These are phyloP conservation scores for Bombus fervidus DNA, from an alignment of 1,140 invertebrate species.

Conservation along the genomic window DNA sequence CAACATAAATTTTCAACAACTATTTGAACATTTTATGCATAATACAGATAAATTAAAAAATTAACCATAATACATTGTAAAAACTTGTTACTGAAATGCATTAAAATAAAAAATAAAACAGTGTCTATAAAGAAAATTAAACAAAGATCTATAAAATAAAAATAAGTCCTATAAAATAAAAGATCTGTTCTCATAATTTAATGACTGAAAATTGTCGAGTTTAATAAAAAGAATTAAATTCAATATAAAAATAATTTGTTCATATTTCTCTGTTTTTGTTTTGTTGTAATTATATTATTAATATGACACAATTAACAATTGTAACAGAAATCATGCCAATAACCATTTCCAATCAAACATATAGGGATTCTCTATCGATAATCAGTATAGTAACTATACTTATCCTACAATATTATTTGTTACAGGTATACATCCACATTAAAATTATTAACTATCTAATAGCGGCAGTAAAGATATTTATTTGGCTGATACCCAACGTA, in stretches of 20 bases:
- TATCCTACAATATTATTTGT: background rate
- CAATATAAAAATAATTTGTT: background rate
- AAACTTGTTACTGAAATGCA: background rate
- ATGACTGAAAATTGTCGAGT: background rate
- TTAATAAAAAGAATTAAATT: background rate
- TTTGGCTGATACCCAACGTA: constrained; percentile 15
- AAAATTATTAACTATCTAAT: constrained; percentile 45
- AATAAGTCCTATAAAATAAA: background rate
- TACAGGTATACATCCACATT: constrained; percentile 39
- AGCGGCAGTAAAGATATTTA: constrained; percentile 15
- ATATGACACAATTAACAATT: background rate
- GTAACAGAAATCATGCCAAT: constrained; percentile 15
- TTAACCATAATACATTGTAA: background rate
- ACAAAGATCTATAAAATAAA: background rate
- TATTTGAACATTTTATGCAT: background rate
- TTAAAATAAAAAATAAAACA: background rate
- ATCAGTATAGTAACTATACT: background rate
- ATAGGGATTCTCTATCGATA: background rate
- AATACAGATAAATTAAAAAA: background rate
- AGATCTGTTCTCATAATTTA: background rate
- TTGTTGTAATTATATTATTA: background rate
- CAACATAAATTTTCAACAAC: background rate
- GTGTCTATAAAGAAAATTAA: background rate
- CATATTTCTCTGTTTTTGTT: background rate
- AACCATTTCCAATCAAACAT: background rate